phyloP scores from a whole-genome alignment of 35 echinoderm and acorn worm species.

The Amphiura filiformis region DNA sequence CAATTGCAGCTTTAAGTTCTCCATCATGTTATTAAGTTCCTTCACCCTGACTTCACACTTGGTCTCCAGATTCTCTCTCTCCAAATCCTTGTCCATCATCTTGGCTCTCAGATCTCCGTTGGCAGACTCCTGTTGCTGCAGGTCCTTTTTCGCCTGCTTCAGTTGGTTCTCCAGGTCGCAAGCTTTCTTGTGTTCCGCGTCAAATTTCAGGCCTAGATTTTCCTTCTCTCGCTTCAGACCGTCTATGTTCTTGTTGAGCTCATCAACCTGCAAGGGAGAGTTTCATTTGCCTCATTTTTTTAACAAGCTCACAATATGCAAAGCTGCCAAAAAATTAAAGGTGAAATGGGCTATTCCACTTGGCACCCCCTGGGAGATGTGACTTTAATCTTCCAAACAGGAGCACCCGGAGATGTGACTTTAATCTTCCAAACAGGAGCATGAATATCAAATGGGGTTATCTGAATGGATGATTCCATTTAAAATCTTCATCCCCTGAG shows the following conservation, averaged over 20 bases:
- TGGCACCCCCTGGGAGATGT: too few relatives aligned
- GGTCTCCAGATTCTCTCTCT: conserved; percentile 44
- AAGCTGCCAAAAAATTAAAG: too few relatives aligned
- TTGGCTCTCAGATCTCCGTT: conserved; percentile 65
- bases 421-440: too few relatives aligned
- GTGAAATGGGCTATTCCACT: too few relatives aligned
- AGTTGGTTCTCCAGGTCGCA: conserved; percentile 60
- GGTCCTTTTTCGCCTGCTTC: conserved; percentile 59
- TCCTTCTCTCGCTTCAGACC: conserved; percentile 76
- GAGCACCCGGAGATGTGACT: too few relatives aligned
- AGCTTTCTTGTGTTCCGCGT: conserved; percentile 36
- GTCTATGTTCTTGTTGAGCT: conserved; percentile 58
- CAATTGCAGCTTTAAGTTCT: conserved; percentile 74
- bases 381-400: too few relatives aligned
- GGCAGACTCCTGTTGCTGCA: conserved; percentile 52
- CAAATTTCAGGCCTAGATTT: conserved; percentile 49
- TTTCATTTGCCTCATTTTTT: too few relatives aligned
- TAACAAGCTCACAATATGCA: too few relatives aligned
- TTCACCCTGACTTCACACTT: conserved; percentile 51
- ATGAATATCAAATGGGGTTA: too few relatives aligned
- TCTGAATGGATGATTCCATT: too few relatives aligned
- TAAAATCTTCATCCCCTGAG: too few relatives aligned
- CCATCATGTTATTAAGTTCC: conserved; percentile 65
- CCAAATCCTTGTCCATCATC: conserved; percentile 59
- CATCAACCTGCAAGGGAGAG: neutral